Base-by-base conservation (phyloP, 2,888 invertebrate genomes). In the Chorisops tibialis region DNA sequence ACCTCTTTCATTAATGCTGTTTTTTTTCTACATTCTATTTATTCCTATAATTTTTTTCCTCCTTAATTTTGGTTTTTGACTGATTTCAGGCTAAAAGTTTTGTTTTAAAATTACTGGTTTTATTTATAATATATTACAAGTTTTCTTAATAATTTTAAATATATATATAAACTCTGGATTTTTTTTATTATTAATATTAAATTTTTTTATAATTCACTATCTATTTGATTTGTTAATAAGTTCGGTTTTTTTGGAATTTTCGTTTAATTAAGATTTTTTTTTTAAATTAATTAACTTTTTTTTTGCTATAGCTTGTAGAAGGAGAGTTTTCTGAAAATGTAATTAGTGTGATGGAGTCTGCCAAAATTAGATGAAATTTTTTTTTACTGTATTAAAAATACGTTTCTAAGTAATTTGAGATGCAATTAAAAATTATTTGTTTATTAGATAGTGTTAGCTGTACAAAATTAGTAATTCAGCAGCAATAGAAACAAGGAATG, bases 151-250 rank as follows among this genome's bases (percentile, higher is more conserved):
- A n/a, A 11, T 48, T 19, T 16, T 59, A 35, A 47, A 59, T 59
- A 12, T 21, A 41, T 41, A 41, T 35, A 16, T 37, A 59, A 47
- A 45, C 45, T 56, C 39, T 22, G 39, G n/a, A n/a, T n/a, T n/a
- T n/a, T n/a, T 7, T 43, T 54, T 22, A 54, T 14, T 30, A 30
- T 30, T 16, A 30, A 30, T 45, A n/a, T 4, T 56, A 56, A 56
- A 43, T 56, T 41, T 39, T 37, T 56, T 56, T 18, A 56, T 56
- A 56, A 45, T 45, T 43, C 18, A 43, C 56, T 56, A 56, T 56
- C 56, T 56, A 56, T n/a, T 56, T 56, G 24, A 56, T 56, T 43
- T 45, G 16, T 56, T 43, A 24, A 56, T 56, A 56, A 56, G 56
- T 43, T 56, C n/a, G 43, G 45, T 30, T n/a, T 41, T 39, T 16